Evolutionary conservation across 2,797 vertebrate species (phyloP).

Genomic region (Enteromius trimaculatus): DNA sequence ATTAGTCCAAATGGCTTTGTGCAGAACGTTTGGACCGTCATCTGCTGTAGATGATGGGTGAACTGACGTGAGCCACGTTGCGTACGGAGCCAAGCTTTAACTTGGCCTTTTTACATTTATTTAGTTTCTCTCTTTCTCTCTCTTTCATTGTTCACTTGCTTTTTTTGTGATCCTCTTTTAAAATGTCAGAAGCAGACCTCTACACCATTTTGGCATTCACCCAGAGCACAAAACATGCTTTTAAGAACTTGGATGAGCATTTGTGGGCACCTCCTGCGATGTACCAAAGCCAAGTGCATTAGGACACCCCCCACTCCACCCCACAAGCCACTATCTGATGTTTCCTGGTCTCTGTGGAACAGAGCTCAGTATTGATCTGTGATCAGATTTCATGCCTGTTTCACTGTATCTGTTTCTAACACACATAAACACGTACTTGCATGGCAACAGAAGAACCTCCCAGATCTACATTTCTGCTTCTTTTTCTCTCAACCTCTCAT

Average conservation of each 20-base stretch:
- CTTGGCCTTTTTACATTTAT: neutral
- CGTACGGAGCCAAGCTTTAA: slow-evolving; percentile 9
- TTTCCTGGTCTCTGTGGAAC: slow-evolving; percentile 45
- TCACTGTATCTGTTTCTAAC: slow-evolving; percentile 49
- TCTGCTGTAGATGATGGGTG: slow-evolving; percentile 45
- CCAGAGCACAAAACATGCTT: slow-evolving; percentile 34
- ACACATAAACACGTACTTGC: slow-evolving; percentile 42
- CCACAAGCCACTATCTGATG: slow-evolving; percentile 43
- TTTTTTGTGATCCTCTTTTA: neutral
- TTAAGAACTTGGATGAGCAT: slow-evolving; percentile 40
- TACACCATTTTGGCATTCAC: neutral
- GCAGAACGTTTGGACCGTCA: slow-evolving; percentile 44
- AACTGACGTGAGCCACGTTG: slow-evolving; percentile 26
- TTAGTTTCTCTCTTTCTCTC: neutral
- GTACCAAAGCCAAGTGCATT: slow-evolving; percentile 32
- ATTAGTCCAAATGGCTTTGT: slow-evolving; percentile 57
- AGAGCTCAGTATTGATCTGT: slow-evolving; percentile 58
- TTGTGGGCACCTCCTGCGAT: slow-evolving; percentile 22
- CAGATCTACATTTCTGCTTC: neutral
- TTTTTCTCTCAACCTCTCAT: neutral
- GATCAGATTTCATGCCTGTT: slow-evolving; percentile 64
- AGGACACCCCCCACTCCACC: slow-evolving; percentile 18
- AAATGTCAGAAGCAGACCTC: neutral
- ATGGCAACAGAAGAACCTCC: slow-evolving; percentile 8
- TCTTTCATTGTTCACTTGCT: neutral